These are phyloP conservation scores for Sabatieria punctata DNA, from an alignment of 2,888 invertebrate species.

Conservation along the genomic window DNA sequence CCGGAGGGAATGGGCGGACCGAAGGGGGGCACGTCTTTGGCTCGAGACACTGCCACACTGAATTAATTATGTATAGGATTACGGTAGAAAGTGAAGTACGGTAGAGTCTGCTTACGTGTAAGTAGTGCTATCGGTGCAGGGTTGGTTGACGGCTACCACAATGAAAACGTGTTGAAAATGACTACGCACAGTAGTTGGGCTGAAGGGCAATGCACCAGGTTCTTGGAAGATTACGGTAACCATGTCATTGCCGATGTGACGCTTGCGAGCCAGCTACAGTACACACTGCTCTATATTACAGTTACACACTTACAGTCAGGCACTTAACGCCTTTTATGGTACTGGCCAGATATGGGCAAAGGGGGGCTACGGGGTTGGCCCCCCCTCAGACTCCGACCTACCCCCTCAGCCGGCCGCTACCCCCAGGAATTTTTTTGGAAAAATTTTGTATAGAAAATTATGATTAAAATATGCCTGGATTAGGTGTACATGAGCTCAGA, in stretches of 20 bases:
- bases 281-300: neutral
- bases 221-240: constrained; percentile 82
- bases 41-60: constrained; percentile 47
- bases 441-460: too few species aligned
- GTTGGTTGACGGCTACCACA: constrained; percentile 68
- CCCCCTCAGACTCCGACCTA: too few species aligned
- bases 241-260: constrained; percentile 94
- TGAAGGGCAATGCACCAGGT: constrained; percentile 56
- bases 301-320: neutral
- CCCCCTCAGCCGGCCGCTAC: too few species aligned
- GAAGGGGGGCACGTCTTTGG: constrained; percentile 84
- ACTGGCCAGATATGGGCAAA: too few species aligned
- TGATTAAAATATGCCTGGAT: too few species aligned
- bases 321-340: too few species aligned
- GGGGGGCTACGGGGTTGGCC: too few species aligned
- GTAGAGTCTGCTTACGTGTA: constrained; percentile 60
- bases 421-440: too few species aligned
- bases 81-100: neutral
- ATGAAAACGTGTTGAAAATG: constrained; percentile 97
- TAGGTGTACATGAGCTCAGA: too few species aligned
- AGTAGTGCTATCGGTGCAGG: constrained; percentile 72
- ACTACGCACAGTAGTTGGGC: constrained; percentile 77
- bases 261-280: constrained; percentile 57
- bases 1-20: constrained; percentile 82
- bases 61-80: neutral